phyloP scores from a whole-genome alignment of 2,113 vertebrate species.

The Nothobranchius furzeri region DNA sequence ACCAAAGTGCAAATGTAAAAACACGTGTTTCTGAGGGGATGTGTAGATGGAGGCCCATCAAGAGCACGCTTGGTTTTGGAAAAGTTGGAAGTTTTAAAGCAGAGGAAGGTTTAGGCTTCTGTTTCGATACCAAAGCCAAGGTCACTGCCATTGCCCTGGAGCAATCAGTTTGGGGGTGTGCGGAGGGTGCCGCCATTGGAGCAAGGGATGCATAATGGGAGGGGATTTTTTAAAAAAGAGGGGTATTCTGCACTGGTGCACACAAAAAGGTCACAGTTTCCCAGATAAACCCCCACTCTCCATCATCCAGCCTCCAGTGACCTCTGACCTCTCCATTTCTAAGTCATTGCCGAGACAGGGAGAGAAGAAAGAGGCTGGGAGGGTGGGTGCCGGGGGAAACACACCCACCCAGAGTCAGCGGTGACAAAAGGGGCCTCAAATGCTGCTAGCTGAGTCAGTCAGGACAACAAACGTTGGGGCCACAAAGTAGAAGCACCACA shows the following conservation, averaged over 20 bases:
- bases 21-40: conserved; percentile 45
- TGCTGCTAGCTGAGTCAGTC: conserved; percentile 54
- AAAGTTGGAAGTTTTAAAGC: conserved; percentile 34
- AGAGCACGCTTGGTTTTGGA: conserved; percentile 44
- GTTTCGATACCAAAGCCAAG: conserved; percentile 77
- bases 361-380: conserved; percentile 32
- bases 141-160: conserved; percentile 80
- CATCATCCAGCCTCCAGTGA: conserved; percentile 64
- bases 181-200: conserved; percentile 53
- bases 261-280: conserved; percentile 87
- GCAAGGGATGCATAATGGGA: conserved; percentile 57
- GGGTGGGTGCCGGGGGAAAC: conserved; percentile 38
- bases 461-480: conserved; percentile 60
- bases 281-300: conserved; percentile 70
- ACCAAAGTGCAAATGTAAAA: conserved; percentile 9
- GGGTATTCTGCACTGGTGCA: conserved; percentile 86
- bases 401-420: conserved; percentile 66
- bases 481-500: conserved; percentile 69
- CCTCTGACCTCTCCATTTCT: conserved; percentile 85
- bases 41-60: conserved; percentile 42
- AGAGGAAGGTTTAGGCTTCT: conserved; percentile 58
- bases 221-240: conserved; percentile 73
- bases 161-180: conserved; percentile 75
- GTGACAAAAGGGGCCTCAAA: conserved; percentile 71
- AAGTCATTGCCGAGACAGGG: conserved; percentile 71